Percentiles rank a stretch among this genome's conserved stretches.
These are phyloP conservation scores for Spinus olivaceus DNA, from an alignment of 2,797 vertebrate species.

Conservation along the genomic window DNA sequence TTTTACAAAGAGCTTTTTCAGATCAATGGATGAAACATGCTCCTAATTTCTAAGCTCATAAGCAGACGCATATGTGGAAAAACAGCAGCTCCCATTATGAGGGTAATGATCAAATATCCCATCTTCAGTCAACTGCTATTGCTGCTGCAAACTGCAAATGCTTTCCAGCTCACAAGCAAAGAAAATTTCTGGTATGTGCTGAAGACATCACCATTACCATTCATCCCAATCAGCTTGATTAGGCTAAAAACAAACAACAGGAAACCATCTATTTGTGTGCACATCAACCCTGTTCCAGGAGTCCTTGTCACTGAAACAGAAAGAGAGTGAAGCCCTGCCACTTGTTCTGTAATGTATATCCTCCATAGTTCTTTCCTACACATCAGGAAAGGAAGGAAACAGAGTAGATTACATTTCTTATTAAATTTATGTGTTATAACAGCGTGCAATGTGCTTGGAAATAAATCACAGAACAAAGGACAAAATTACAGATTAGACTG, in stretches of 20 bases:
- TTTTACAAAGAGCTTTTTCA: constrained; percentile 49
- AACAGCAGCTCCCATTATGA: neutral
- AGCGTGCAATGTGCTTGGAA: neutral
- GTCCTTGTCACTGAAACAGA: neutral
- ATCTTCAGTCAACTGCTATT: neutral
- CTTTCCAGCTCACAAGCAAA: constrained; percentile 1
- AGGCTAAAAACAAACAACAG: constrained; percentile 33
- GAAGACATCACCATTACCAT: constrained; percentile 44
- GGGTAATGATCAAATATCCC: constrained; percentile 33
- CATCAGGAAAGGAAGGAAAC: constrained; percentile 27
- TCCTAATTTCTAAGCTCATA: constrained; percentile 34
- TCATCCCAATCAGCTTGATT: constrained; percentile 53
- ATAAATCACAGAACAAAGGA: constrained; percentile 54
- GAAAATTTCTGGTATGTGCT: constrained; percentile 36
- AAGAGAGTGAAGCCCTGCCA: neutral
- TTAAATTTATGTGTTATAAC: constrained; percentile 29
- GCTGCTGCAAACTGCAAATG: constrained; percentile 16
- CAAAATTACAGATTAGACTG: neutral
- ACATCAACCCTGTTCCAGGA: neutral
- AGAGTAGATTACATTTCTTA: neutral
- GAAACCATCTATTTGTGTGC: constrained; percentile 14
- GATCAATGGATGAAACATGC: constrained; percentile 7
- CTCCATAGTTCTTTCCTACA: neutral
- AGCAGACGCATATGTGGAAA: constrained; percentile 9
- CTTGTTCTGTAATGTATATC: neutral